Evolutionary conservation across 2,797 vertebrate species (phyloP), one percentile per base, ranked within the genome.

Genomic region (Hippocampus kuda): DNA sequence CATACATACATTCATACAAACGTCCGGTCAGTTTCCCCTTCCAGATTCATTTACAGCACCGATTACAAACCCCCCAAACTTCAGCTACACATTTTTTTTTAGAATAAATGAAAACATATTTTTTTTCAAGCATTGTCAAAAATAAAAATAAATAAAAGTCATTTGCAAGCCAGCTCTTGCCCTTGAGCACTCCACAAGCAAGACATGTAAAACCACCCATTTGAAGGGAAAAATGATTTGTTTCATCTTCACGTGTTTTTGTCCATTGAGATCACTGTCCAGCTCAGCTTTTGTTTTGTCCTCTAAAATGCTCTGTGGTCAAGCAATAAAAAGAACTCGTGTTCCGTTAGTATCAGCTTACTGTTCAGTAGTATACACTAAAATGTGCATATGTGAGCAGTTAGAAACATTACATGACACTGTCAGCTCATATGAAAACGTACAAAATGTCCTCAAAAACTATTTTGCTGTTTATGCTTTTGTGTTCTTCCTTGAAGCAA

Each of bases 401-500:
- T 94, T 94, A 94, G 91, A 94, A 93, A 94, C 93, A 92, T 94
- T 89, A 97, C 94, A 93, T 93, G 93, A 94, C 94, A 93, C 94
- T 91, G 94, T 94, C 92, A 93, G 94, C 94, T 94, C 92, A 91
- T 97, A 95, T 95, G 94, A 95, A 98, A 97, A 96, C 93, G 92
- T 95, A 98, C 93, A 95, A 95, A 97, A 97, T 93, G 93, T 95
- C 90, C 93, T 93, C 92, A 91, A 95, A 97, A 98, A 94, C 94
- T 93, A 93, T 90, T 94, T 88, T 92, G 94, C 92, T 89, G 86
- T 89, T 73, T 72, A 87, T 89, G 93, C 91, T 83, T 84, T 92
- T 91, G 91, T 91, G 77, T 83, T 81, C 78, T 73, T 84, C 77
- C 76, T 86, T 87, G 92, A 94, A 94, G 93, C 95, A 93, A 94